These are phyloP conservation scores for Phainopepla nitens DNA, from an alignment of 2,113 vertebrate genomes.

Conservation along the genomic window DNA sequence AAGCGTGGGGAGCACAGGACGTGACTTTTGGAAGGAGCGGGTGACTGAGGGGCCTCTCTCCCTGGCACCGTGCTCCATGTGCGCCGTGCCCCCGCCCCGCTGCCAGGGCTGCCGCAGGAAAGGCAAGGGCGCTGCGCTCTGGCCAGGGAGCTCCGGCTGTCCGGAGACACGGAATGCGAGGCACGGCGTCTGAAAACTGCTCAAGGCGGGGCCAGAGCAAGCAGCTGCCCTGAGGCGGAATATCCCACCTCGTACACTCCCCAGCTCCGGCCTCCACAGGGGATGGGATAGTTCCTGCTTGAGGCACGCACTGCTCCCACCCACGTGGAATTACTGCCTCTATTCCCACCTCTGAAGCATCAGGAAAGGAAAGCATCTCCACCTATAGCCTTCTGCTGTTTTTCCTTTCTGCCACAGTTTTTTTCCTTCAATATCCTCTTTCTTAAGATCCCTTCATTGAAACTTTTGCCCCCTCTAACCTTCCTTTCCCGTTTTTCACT, in stretches of 20 bases:
- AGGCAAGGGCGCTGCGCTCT: too few relatives aligned
- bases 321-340: not conserved
- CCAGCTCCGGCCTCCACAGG: not conserved
- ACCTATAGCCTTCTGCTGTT: not conserved
- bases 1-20: rapidly evolving
- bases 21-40: rapidly evolving
- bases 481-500: not conserved
- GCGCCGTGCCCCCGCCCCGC: not conserved
- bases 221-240: not conserved
- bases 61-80: rapidly evolving
- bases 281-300: rapidly evolving
- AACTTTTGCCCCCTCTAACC: not conserved
- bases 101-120: rapidly evolving
- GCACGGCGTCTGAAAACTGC: not conserved
- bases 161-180: not conserved
- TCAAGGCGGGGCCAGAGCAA: not conserved
- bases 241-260: rapidly evolving
- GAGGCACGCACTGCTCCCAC: not conserved
- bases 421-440: not conserved
- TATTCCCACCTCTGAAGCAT: not conserved
- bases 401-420: not conserved
- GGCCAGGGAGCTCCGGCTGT: not conserved
- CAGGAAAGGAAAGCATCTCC: not conserved
- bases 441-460: not conserved
- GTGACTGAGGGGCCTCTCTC: not conserved